Percentiles rank a stretch among this genome's conserved stretches.
Conservation (phyloP, 2,113 vertebrate species). For the Leptobrachium leishanense region DNA sequence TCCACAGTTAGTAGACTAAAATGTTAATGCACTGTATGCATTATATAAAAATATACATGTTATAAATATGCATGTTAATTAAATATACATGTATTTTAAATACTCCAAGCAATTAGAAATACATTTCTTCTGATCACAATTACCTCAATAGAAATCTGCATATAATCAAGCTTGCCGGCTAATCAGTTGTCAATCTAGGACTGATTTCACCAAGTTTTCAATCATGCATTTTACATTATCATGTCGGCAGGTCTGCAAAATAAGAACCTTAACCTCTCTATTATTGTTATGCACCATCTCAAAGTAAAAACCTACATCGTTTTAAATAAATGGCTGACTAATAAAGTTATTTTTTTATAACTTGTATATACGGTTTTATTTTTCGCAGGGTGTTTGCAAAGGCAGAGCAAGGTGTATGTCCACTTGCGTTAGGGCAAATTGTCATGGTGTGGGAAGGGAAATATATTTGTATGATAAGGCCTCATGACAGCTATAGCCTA, state of each 20-base stretch:
- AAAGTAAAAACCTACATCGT: too few species aligned
- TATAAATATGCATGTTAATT: constrained; percentile 84
- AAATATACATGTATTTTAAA: constrained; percentile 86
- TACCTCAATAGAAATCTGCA: constrained; percentile 85
- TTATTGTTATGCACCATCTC: too few species aligned
- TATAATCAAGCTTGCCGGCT: constrained; percentile 79
- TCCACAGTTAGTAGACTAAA: constrained; percentile 1
- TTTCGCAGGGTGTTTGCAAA: too few species aligned
- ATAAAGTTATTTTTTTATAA: too few species aligned
- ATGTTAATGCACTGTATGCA: constrained; percentile 41
- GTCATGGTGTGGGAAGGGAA: too few species aligned
- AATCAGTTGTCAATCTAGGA: constrained; percentile 78
- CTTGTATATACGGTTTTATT: too few species aligned
- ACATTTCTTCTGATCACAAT: constrained; percentile 81
- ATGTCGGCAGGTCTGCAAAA: not conserved
- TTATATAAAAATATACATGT: constrained; percentile 51
- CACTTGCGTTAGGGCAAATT: too few species aligned
- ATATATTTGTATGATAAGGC: too few species aligned
- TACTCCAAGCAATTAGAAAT: constrained; percentile 75
- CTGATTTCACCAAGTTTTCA: constrained; percentile 48
- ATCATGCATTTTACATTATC: constrained; percentile 23
- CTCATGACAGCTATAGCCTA: too few species aligned
- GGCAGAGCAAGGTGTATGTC: too few species aligned
- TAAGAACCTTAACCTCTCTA: too few species aligned
- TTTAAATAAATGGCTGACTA: too few species aligned